Conservation (phyloP, 2,888 invertebrate species). For the Agriopis marginaria region DNA sequence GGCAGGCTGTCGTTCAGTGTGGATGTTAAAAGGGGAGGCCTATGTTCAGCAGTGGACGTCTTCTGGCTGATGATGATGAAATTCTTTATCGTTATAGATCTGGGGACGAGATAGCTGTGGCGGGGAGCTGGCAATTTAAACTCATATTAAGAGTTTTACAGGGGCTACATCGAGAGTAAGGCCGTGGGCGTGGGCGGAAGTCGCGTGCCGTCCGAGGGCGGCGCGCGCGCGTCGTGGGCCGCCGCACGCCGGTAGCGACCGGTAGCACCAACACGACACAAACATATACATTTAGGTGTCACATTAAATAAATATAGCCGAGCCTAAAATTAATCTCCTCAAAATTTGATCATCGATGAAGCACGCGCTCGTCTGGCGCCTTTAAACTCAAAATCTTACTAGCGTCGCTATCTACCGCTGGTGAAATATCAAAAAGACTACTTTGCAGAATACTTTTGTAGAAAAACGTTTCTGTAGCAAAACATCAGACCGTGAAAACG, state of each 20-base stretch:
- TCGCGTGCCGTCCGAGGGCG: slow-evolving; percentile 53
- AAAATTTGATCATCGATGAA: slow-evolving; percentile 4
- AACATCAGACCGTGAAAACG: too few species aligned
- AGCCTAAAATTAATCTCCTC: slow-evolving; percentile 16
- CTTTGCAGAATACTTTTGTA: too few species aligned
- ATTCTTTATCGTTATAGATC: too few species aligned
- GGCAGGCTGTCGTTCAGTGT: too few species aligned
- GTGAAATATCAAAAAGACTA: too few species aligned
- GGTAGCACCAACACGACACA: slow-evolving; percentile 57
- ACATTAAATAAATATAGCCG: slow-evolving; percentile 31
- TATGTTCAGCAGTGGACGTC: too few species aligned
- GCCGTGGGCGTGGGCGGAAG: slow-evolving; percentile 50
- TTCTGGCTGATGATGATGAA: too few species aligned
- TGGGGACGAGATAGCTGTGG: too few species aligned
- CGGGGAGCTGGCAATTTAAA: neutral
- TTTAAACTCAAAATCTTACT: neutral
- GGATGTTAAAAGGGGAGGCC: too few species aligned
- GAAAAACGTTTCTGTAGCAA: too few species aligned
- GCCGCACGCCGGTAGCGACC: slow-evolving; percentile 47
- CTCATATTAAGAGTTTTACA: slow-evolving; percentile 8
- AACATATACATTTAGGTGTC: slow-evolving; percentile 45
- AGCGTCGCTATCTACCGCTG: neutral
- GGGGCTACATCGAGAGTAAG: slow-evolving; percentile 30
- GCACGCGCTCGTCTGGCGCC: neutral
- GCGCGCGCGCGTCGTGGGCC: slow-evolving; percentile 47